These are phyloP conservation scores for Drosophila triauraria DNA, from an alignment of 1,140 invertebrate species.

Conservation along the genomic window DNA sequence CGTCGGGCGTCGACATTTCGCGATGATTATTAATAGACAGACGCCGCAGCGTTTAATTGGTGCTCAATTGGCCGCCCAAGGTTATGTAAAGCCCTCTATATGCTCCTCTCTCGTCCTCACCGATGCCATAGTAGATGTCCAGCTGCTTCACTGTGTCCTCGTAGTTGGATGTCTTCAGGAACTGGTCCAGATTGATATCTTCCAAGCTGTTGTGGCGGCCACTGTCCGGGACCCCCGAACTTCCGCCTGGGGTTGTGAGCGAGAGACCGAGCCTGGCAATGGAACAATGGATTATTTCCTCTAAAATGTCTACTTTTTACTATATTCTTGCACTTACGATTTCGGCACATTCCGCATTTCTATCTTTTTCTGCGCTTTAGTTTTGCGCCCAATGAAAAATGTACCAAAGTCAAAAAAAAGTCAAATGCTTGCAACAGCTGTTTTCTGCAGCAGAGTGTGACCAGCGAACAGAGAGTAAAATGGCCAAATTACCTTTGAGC, in stretches of 20 bases:
- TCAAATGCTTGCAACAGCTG: constrained; percentile 60
- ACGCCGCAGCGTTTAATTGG: constrained; percentile 53
- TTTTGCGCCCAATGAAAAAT: constrained; percentile 49
- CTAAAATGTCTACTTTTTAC: not conserved
- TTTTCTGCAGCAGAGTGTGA: constrained; percentile 2
- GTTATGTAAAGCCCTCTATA: constrained; percentile 62
- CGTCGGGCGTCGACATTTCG: constrained; percentile 41
- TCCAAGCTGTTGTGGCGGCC: constrained; percentile 88
- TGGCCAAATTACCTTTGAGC: not conserved
- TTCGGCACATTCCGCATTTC: constrained; percentile 79
- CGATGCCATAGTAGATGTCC: constrained; percentile 96
- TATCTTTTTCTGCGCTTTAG: constrained; percentile 27
- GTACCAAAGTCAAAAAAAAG: constrained; percentile 76
- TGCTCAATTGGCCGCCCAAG: constrained; percentile 72
- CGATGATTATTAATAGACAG: constrained; percentile 71
- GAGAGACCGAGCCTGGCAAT: constrained; percentile 66
- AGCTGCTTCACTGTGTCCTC: constrained; percentile 95
- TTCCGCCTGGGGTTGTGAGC: constrained; percentile 75
- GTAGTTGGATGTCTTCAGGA: constrained; percentile 93
- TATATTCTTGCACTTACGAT: constrained; percentile 52
- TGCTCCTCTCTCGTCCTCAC: constrained; percentile 86
- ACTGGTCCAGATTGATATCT: constrained; percentile 90
- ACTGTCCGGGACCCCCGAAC: constrained; percentile 54
- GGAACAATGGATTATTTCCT: not conserved
- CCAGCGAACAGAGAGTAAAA: not conserved